These are phyloP conservation scores for Brevimyrus niger DNA, from an alignment of 2,113 vertebrate genomes.

Conservation along the genomic window DNA sequence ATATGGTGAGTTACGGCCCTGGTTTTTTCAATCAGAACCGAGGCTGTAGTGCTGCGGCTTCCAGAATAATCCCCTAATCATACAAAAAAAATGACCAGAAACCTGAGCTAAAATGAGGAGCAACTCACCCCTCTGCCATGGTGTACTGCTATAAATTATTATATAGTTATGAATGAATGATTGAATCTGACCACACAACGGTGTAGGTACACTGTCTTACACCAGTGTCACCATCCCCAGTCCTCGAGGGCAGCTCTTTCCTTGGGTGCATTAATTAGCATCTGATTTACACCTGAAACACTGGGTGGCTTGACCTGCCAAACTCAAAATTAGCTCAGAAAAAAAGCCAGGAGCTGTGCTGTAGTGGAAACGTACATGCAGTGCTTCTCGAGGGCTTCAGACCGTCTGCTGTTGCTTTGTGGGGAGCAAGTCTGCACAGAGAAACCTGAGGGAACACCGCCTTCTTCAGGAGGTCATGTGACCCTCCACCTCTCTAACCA, in stretches of 20 bases:
- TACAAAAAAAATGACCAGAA: not conserved
- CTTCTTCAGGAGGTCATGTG: not conserved
- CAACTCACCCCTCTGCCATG: not conserved
- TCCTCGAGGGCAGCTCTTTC: not conserved
- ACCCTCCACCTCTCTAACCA: not conserved
- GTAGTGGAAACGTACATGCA: not conserved
- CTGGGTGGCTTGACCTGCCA: too few species aligned
- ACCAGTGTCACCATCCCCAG: not conserved
- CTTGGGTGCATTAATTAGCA: not conserved
- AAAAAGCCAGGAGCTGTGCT: not conserved
- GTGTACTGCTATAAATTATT: not conserved
- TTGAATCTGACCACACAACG: not conserved
- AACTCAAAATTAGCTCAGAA: not conserved
- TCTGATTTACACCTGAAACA: conserved; percentile 4
- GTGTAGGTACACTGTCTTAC: not conserved
- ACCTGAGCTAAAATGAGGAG: not conserved
- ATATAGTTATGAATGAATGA: not conserved
- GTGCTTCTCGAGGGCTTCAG: not conserved
- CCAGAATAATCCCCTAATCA: not conserved
- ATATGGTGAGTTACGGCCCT: not conserved
- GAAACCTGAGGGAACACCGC: not conserved
- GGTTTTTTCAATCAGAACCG: not conserved
- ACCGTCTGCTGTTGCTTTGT: not conserved
- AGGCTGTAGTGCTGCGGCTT: not conserved
- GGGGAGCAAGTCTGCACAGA: not conserved